phyloP scores from a whole-genome alignment of 2,113 vertebrate genomes.

The Odontophorus gujanensis region DNA sequence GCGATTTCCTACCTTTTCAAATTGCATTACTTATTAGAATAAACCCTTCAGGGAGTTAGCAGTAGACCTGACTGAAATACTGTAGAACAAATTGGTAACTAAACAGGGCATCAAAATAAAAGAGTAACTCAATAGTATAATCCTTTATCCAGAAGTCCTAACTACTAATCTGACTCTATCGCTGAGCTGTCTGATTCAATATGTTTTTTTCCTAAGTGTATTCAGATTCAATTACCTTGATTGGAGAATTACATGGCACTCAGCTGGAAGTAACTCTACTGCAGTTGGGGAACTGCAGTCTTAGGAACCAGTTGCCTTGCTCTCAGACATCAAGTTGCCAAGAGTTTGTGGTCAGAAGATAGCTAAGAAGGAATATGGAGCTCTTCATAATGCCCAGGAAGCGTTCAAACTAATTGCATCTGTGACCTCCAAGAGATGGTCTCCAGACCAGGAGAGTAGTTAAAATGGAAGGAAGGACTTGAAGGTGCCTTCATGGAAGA shows the following conservation, averaged over 20 bases:
- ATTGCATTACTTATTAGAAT: conserved; percentile 39
- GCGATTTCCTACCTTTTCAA: conserved; percentile 32
- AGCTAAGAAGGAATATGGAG: neutral
- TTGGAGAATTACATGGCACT: neutral
- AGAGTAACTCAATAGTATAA: neutral
- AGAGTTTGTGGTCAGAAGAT: neutral
- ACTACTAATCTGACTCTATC: neutral
- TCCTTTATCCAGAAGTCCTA: neutral
- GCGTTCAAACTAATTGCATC: neutral
- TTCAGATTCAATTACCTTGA: conserved; percentile 14
- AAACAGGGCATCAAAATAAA: conserved; percentile 2
- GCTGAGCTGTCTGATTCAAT: neutral
- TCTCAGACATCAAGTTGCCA: neutral
- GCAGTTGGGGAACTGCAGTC: neutral
- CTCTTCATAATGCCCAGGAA: neutral
- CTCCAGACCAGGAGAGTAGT: neutral
- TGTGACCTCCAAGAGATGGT: neutral
- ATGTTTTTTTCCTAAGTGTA: conserved; percentile 1
- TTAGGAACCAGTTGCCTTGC: neutral
- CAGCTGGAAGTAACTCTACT: neutral
- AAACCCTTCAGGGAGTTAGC: conserved; percentile 19
- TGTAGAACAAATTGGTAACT: conserved; percentile 10
- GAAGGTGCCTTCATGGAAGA: neutral
- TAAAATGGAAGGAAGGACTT: neutral
- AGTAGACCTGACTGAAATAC: conserved; percentile 30